These are phyloP conservation scores for Pongo abelii DNA, from an alignment of 2,113 vertebrate genomes.

Conservation along the genomic window DNA sequence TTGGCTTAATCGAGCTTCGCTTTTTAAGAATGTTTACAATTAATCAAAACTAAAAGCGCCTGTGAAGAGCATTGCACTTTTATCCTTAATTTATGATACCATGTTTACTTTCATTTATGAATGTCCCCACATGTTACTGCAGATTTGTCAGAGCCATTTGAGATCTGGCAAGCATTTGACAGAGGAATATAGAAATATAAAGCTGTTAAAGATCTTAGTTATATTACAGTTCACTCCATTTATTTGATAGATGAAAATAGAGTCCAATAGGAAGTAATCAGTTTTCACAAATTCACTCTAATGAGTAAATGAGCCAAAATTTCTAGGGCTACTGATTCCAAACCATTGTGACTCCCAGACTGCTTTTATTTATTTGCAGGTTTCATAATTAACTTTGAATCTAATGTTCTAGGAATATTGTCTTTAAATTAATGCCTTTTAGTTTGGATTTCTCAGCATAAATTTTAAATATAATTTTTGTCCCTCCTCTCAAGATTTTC, in stretches of 20 bases:
- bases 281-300: background rate
- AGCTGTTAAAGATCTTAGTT: background rate
- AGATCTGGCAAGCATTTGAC: background rate
- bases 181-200: background rate
- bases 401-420: background rate
- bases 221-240: background rate
- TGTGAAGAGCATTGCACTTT: background rate
- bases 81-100: conserved; percentile 31
- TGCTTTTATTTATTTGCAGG: background rate
- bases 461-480: background rate
- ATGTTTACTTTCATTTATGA: conserved; percentile 29
- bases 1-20: background rate
- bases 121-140: background rate
- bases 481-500: background rate
- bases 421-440: background rate
- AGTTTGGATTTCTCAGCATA: background rate
- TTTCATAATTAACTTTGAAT: background rate
- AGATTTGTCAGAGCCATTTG: background rate
- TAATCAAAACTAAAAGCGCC: background rate
- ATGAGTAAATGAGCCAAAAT: background rate
- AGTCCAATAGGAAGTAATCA: background rate
- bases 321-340: background rate
- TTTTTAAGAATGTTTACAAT: conserved; percentile 35
- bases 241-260: background rate
- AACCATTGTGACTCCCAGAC: background rate